Conservation (phyloP, 1,140 invertebrate species). For the Elymnias hypermnestra region DNA sequence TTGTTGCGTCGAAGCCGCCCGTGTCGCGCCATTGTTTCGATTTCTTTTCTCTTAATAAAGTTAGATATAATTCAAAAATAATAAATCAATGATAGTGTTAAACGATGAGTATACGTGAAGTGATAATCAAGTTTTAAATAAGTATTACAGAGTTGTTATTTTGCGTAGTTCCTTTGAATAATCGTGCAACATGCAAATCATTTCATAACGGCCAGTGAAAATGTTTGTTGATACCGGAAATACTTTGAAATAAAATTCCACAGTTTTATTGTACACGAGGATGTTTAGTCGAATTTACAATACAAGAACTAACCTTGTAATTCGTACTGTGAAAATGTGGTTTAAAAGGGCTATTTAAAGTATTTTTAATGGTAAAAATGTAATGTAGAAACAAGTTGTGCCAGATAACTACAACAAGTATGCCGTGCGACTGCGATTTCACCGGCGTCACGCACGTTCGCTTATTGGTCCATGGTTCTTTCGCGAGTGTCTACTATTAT, state of each 20-base stretch:
- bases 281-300: too few relatives aligned
- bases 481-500: constrained; percentile 44
- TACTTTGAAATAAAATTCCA: not conserved
- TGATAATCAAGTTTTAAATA: too few relatives aligned
- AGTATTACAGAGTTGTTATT: too few relatives aligned
- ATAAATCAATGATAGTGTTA: too few relatives aligned
- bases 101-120: too few relatives aligned
- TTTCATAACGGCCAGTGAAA: constrained; percentile 2
- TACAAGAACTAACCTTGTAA: too few relatives aligned
- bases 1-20: constrained; percentile 34
- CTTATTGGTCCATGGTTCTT: constrained; percentile 36
- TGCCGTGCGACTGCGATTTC: constrained; percentile 60
- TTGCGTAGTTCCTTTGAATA: too few relatives aligned
- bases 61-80: too few relatives aligned
- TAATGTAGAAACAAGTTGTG: constrained; percentile 30
- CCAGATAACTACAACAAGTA: constrained; percentile 60
- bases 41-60: not conserved
- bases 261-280: too few relatives aligned
- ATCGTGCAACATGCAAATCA: constrained; percentile 3
- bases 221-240: constrained; percentile 2
- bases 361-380: not conserved
- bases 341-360: too few relatives aligned
- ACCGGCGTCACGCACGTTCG: constrained; percentile 64
- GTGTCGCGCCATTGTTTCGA: constrained; percentile 39
- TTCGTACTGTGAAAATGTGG: too few relatives aligned